These are phyloP conservation scores for Amazona guildingii DNA, from an alignment of 2,113 vertebrate species.

Conservation along the genomic window DNA sequence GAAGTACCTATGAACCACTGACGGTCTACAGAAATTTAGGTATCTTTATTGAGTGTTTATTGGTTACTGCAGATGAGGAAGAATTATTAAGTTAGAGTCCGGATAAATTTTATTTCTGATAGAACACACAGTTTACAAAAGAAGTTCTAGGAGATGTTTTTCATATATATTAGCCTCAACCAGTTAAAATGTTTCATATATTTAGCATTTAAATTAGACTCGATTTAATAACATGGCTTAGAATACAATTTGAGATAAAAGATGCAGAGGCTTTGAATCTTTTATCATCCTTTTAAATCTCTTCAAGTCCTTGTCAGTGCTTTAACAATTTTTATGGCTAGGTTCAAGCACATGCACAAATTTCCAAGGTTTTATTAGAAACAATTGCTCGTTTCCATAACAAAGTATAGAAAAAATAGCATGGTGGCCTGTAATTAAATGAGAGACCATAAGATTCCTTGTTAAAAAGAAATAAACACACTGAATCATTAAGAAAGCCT, in stretches of 20 bases:
- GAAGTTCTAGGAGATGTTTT: background rate
- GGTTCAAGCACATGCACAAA: background rate
- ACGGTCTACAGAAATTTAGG: background rate
- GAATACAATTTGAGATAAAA: background rate
- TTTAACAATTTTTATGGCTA: background rate
- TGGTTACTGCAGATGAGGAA: background rate
- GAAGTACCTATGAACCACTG: background rate
- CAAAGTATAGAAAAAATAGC: background rate
- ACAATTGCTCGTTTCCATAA: background rate
- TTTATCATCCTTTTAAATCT: background rate
- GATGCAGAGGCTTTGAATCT: background rate
- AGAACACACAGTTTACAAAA: background rate
- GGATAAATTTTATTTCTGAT: background rate
- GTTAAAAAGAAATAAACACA: background rate
- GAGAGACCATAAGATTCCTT: background rate
- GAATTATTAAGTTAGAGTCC: background rate
- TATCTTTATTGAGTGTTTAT: background rate
- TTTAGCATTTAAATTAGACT: background rate
- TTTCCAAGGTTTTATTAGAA: background rate
- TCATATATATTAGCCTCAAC: background rate
- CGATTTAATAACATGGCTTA: background rate
- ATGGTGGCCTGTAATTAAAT: background rate
- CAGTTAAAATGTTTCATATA: background rate
- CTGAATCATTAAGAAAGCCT: background rate
- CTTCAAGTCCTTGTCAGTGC: background rate